Evolutionary conservation across 92 coral and sea anemone species (phyloP).

Genomic region (Epizoanthus illoricatus): DNA sequence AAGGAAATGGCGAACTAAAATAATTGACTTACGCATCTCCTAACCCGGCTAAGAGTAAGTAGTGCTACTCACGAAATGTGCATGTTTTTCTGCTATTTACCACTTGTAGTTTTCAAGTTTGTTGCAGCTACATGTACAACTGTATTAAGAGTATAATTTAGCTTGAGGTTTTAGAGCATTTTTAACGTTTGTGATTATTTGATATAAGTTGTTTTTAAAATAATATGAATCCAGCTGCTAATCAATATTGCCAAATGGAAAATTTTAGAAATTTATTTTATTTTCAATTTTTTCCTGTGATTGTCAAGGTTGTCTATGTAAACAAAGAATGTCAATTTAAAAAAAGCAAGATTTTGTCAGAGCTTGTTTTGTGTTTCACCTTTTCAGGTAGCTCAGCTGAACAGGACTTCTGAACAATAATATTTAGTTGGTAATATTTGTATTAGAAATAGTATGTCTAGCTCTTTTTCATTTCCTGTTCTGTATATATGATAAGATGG

Average conservation of each 20-base stretch:
- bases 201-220: background rate
- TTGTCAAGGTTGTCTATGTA: too few species aligned
- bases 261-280: too few species aligned
- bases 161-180: too few species aligned
- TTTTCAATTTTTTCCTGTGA: too few species aligned
- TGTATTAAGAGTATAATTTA: too few species aligned
- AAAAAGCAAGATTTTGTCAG: too few species aligned
- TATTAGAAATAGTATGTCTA: background rate
- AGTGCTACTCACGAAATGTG: slow-evolving; percentile 8
- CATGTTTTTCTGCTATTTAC: background rate
- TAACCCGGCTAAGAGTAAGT: background rate
- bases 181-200: too few species aligned
- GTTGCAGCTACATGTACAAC: too few species aligned
- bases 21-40: background rate
- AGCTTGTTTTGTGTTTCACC: background rate
- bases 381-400: background rate
- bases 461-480: background rate
- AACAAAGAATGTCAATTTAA: background rate
- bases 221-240: background rate
- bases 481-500: background rate
- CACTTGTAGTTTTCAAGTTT: background rate
- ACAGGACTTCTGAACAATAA: background rate
- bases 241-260: background rate
- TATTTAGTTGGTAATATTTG: background rate
- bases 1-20: slow-evolving; percentile 18